Base-by-base conservation (phyloP, 2,113 vertebrate species). In the Nycticorax nycticorax region DNA sequence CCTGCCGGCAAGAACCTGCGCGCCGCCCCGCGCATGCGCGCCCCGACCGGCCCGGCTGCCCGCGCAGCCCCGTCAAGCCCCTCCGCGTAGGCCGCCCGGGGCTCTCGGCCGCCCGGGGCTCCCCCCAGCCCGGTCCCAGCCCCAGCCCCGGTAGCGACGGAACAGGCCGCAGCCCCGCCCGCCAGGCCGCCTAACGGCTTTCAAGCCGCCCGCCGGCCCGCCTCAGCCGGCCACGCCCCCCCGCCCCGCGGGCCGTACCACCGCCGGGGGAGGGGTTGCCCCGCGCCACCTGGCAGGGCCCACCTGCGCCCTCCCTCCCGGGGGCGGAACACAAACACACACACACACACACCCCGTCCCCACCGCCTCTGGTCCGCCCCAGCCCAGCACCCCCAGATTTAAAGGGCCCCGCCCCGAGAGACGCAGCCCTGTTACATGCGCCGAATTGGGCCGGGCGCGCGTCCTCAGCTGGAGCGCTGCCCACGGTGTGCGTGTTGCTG, bases 271-370 rank as follows among this genome's bases (percentile, higher is more conserved):
- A 43, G 37, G 67, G 53, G 76, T 10, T 9, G 14, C 8, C 21
- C 19, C 17, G 24, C 59, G 8, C 3, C 18, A 0, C 13, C 23
- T 4, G 22, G 37, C 64, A 13, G 37, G 4, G 17, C 26, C 47
- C 35, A 4, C 22, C 35, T 1, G 53, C 3, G 8, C 15, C 2
- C 2, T 1, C 4, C 23, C 11, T 3, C 3, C 20, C 3, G 9
- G 32, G 3, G 10, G 20, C 4, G 32, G 39, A 39, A 39, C 39
- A 39, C 39, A 39, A 39, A 39, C 39, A 39, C 39, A 39, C 39
- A 39, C 39, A 39, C 39, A 39, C 39, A 39, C 39, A 9, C 39
- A 8, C 39, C 39, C 39, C 39, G 39, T 39, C 39, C 39, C 39
- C 39, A 10, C 39, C 39, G 39, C 8, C 18, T 0, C 3, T 75